phyloP scores from a whole-genome alignment of 1,140 invertebrate species.

The Babylonia areolata region DNA sequence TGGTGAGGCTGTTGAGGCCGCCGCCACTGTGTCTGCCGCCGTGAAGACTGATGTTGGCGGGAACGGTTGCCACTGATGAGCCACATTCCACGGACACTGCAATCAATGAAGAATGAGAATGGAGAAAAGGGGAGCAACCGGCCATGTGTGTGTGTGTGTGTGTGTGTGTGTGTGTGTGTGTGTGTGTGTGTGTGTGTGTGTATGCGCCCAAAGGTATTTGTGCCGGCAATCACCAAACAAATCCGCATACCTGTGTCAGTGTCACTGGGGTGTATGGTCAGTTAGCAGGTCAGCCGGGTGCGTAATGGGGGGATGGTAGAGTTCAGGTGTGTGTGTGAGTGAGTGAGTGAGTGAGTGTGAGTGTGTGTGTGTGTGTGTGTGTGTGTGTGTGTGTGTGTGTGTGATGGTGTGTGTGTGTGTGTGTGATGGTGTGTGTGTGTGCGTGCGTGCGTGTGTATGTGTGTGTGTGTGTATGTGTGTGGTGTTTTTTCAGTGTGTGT shows the following conservation, averaged over 20 bases:
- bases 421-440: neutral
- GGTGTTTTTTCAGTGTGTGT: no score
- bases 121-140: neutral
- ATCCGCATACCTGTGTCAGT: no score
- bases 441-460: neutral
- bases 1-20: neutral
- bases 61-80: neutral
- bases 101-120: neutral
- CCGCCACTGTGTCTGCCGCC: neutral
- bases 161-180: neutral
- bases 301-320: neutral
- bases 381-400: neutral
- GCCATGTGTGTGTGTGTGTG: neutral
- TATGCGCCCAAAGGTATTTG: neutral
- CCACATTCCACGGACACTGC: neutral
- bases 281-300: neutral
- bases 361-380: conserved; percentile 13
- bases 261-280: neutral
- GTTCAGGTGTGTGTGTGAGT: neutral
- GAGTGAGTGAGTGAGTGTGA: conserved; percentile 13
- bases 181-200: neutral
- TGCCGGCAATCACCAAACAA: no score
- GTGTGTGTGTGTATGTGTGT: no score
- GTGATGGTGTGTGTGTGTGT: neutral
- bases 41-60: neutral